Conservation (phyloP, 1,140 invertebrate genomes). For the Dryas iulia region DNA sequence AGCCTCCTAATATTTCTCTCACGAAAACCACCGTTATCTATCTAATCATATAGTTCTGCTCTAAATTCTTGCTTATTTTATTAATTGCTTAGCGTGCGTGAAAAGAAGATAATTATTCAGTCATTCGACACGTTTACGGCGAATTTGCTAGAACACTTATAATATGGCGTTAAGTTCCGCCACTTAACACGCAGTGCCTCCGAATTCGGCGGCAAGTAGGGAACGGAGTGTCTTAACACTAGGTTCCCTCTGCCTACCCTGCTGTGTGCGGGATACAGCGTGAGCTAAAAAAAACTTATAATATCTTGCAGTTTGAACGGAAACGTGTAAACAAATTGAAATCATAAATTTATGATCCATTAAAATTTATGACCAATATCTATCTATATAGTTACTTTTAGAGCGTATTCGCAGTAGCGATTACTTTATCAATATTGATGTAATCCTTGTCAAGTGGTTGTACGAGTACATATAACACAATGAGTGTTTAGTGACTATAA, state of each 20-base stretch:
- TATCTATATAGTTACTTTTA: too few relatives aligned
- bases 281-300: conserved; percentile 33
- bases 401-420: neutral
- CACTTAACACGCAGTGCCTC: too few relatives aligned
- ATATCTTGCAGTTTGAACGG: conserved; percentile 31
- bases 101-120: conserved; percentile 14
- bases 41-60: neutral
- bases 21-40: neutral
- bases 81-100: conserved; percentile 12
- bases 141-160: conserved; percentile 37
- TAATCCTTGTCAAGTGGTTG: neutral
- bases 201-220: too few relatives aligned
- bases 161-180: too few relatives aligned
- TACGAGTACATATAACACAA: neutral
- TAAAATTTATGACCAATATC: conserved; percentile 54
- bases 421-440: conserved; percentile 1
- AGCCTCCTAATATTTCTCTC: neutral
- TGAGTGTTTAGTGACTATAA: neutral
- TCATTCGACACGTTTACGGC: conserved; percentile 23
- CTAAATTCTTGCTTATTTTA: conserved; percentile 7
- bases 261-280: too few relatives aligned
- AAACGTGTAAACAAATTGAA: conserved; percentile 49
- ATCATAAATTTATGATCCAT: conserved; percentile 56
- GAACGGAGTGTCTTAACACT: too few relatives aligned
- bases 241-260: too few relatives aligned